Evolutionary conservation across 2,888 invertebrate species (phyloP), one percentile per base, ranked within the genome.

Genomic region (Hybos culiciformis): DNA sequence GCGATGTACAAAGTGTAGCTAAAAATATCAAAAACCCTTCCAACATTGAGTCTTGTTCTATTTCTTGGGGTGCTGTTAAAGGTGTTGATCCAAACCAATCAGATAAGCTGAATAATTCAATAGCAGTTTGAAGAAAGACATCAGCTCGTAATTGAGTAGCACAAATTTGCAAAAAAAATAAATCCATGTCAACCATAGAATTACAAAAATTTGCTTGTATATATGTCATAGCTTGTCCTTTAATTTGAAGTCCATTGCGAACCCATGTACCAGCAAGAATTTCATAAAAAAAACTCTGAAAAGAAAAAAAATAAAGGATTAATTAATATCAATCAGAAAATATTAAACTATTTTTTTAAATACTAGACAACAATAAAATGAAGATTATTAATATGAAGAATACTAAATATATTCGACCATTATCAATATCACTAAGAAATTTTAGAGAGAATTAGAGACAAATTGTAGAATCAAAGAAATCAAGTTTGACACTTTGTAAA

Each of bases 161-260:
- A 67, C 92, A 91, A 41, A 94, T 78, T 74, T 97, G 96, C 53
- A 96, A 71, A 58, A 96, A 78, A 69, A 88, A 96, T 51, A 97
- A 72, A 70, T 97, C 97, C 60, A 94, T 88, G 66, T 97, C 96
- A 11, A 93, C 90, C 90, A 96, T 93, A 11, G 93, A 93, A 69
- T 94, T 94, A 70, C 94, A 96, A 70, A 97, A 96, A 69, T 96
- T 94, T 54, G 92, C 92, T 68, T 97, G 96, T 57, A 94, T 90
- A 68, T 97, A 97, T 15, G 94, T 93, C 93, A 94, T 94, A 26
- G 93, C 93, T 69, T 97, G 96, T n/a, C 94, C 94, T 66, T 90
- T 91, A 59, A 97, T 94, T 72, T 94, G 94, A 9, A 93, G 73
- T 0, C 96, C 97, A 69, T 96, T 97, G 50, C 96, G 78, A 41